A percentile compares a stretch with the other conserved stretches of the same genome.
These are phyloP conservation scores for Amblyopsis hoosieri DNA, from an alignment of 2,797 vertebrate genomes.

Conservation along the genomic window DNA sequence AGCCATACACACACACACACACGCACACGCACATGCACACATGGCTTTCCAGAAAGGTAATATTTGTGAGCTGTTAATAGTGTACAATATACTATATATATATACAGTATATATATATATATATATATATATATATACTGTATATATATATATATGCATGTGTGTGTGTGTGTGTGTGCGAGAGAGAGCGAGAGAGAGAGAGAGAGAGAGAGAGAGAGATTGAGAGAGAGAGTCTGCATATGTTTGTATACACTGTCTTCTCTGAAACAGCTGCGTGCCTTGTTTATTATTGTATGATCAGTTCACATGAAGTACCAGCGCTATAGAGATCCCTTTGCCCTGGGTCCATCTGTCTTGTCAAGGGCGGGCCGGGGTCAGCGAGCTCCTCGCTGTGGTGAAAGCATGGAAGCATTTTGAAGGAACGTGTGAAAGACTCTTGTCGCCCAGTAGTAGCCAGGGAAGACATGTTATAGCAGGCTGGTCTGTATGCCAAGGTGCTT, in stretches of 20 bases:
- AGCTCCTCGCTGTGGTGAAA: too few relatives aligned
- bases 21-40: constrained; percentile 23
- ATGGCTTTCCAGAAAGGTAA: constrained; percentile 6
- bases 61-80: not conserved
- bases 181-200: too few relatives aligned
- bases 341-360: not conserved
- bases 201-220: too few relatives aligned
- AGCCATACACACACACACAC: not conserved
- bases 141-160: too few relatives aligned
- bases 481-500: not conserved
- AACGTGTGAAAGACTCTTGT: not conserved
- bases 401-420: not conserved
- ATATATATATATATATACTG: too few relatives aligned
- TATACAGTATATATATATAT: too few relatives aligned
- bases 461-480: not conserved
- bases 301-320: not conserved
- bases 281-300: not conserved
- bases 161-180: too few relatives aligned
- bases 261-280: not conserved
- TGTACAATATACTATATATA: too few relatives aligned
- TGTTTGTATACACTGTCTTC: constrained; percentile 1
- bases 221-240: not conserved
- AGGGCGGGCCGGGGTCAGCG: not conserved
- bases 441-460: not conserved
- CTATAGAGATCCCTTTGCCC: not conserved